Base-by-base conservation (phyloP, 2,113 vertebrate genomes). In the Hemibagrus wyckioides region DNA sequence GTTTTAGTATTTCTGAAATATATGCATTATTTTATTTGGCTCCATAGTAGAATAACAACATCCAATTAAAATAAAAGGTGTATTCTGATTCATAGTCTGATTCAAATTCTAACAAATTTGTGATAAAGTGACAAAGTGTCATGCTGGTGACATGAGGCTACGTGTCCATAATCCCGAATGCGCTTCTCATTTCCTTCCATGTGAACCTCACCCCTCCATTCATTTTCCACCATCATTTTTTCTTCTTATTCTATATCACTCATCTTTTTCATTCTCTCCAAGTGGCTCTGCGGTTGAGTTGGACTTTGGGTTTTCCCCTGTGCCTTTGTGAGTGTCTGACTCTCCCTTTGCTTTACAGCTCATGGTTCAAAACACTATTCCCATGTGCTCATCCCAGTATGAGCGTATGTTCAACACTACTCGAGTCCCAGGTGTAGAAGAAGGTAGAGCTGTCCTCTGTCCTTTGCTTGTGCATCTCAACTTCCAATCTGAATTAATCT, bases 371-470 rank as follows among this genome's bases (percentile, higher is more conserved):
- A 96, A 97, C 92, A 97, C 97, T 82, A 94, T 99, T 90, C 98
- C 98, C n/a, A 97, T 99, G 93, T 99, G 98, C 94, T 99, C 98
- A n/a, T 93, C 97, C 91, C 98, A 99, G 95, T 99, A 97, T 95
- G 98, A 99, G 92, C 93, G 93, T 76, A 96, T 97, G 96, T 99
- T 99, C 94, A 99, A 99, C 90, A 98, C 97, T 25, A 97, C 94
- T 90, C 96, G 98, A 85, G 95, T 97, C 89, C 98, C 98, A 0
- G 97, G 98, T 92, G 96, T 97, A 94, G 97, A 99, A 82, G 96
- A 97, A 94, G 98, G 98, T 99, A 96, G 95, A 95, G 88, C 90
- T 87, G 82, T 91, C 71, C 57, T 88, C 91, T 80, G 80, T 65
- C 82, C 69, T 69, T 54, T 57, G 75, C 80, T 77, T 54, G 23